A percentile compares a stretch with the other conserved stretches of the same genome.
Conservation (phyloP, 2,113 vertebrate species). For the Thermophis baileyi region DNA sequence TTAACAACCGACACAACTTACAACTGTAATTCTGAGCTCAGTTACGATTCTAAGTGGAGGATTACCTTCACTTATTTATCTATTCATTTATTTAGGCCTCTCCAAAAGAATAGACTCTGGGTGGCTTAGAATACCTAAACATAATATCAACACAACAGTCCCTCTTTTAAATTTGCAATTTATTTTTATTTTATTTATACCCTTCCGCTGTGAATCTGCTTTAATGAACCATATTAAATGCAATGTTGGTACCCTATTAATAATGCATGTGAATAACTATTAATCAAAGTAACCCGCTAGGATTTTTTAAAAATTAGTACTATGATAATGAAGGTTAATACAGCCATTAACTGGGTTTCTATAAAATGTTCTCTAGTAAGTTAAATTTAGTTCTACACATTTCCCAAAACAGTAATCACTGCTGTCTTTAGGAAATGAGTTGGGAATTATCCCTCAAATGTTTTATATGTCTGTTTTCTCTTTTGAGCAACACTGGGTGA, state of each 20-base stretch:
- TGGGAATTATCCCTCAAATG: conserved; percentile 8
- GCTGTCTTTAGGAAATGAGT: background rate
- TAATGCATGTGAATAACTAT: background rate
- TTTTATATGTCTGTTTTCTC: conserved; percentile 31
- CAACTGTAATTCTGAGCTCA: background rate
- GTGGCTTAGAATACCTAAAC: background rate
- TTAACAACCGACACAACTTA: background rate
- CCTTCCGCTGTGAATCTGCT: background rate
- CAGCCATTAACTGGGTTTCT: background rate
- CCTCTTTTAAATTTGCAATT: background rate
- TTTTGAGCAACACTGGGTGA: conserved; percentile 22
- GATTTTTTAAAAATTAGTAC: background rate
- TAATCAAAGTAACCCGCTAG: background rate
- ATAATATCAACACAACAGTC: background rate
- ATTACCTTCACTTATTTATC: background rate
- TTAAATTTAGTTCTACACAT: conserved; percentile 2
- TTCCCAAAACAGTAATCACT: conserved; percentile 15
- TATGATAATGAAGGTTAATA: background rate
- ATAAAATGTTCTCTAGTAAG: conserved; percentile 31
- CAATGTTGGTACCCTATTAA: background rate
- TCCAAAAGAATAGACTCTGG: background rate
- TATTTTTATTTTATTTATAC: background rate
- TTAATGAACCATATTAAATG: background rate
- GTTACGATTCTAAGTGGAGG: background rate
- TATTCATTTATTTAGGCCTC: background rate